Evolutionary conservation across 2,888 invertebrate genomes (phyloP).

Genomic region (Lymantria monacha): DNA sequence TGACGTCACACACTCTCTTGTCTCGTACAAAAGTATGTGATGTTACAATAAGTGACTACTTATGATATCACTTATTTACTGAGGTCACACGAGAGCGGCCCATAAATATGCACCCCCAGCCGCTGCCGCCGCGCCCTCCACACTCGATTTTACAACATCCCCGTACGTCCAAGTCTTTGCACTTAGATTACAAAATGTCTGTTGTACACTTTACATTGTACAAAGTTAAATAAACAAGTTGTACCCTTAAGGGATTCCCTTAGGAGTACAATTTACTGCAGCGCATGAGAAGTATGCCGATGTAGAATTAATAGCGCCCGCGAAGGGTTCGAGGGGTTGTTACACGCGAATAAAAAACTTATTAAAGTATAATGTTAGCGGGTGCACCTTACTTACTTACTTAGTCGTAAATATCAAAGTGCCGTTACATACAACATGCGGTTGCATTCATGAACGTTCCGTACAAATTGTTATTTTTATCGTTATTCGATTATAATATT

Average conservation of each 20-base stretch:
- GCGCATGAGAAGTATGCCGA: neutral
- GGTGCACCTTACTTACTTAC: neutral
- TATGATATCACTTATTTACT: conserved; percentile 1
- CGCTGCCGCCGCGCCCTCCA: no score
- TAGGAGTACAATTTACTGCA: neutral
- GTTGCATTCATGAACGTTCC: no score
- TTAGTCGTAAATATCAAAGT: neutral
- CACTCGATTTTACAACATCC: neutral
- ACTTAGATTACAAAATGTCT: conserved; percentile 9
- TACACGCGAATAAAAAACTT: neutral
- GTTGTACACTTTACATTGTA: conserved; percentile 4
- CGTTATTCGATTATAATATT: no score
- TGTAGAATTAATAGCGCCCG: neutral
- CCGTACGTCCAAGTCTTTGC: conserved; percentile 6
- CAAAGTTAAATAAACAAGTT: conserved; percentile 2
- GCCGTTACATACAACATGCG: neutral
- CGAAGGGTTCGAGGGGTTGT: neutral
- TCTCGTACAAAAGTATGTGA: no score
- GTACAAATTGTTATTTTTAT: no score
- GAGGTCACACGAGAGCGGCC: neutral
- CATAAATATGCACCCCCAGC: conserved; percentile 1
- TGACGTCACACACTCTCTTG: no score
- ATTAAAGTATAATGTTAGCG: neutral
- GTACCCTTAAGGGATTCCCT: conserved; percentile 4
- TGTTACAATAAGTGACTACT: neutral